Percentiles rank a stretch among this genome's conserved stretches.
Conservation (phyloP, 2,888 invertebrate species). For the Ornithoptera alexandrae region DNA sequence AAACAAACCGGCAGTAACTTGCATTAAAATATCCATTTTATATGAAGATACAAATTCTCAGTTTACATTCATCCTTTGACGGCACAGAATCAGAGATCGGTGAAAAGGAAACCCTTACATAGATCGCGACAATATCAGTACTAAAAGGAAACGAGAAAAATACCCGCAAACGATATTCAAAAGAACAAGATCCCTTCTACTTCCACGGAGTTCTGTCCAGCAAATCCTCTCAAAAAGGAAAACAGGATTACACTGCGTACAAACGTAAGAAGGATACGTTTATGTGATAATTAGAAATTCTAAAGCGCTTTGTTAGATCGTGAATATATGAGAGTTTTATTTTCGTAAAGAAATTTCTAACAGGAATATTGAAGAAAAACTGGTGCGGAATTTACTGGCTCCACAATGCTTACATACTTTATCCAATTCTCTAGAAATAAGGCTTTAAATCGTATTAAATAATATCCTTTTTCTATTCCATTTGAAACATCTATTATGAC, state of each 20-base stretch:
- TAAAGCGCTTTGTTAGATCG: neutral
- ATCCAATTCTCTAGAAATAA: too few species aligned
- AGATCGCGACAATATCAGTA: neutral
- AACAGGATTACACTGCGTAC: neutral
- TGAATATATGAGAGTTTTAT: neutral
- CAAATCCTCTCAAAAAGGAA: conserved; percentile 20
- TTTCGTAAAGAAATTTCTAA: neutral
- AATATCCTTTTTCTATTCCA: too few species aligned
- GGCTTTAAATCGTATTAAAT: too few species aligned
- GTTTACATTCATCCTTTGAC: neutral
- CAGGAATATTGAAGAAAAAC: neutral
- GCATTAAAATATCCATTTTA: too few species aligned
- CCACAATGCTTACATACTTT: too few species aligned
- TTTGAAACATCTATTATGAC: too few species aligned
- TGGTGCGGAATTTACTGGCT: too few species aligned
- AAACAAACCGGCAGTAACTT: too few species aligned
- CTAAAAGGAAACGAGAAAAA: conserved; percentile 11
- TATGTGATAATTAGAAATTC: conserved; percentile 8
- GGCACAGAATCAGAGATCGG: neutral
- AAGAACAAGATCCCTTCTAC: conserved; percentile 9
- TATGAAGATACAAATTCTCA: too few species aligned
- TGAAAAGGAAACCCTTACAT: neutral
- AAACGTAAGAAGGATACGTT: conserved; percentile 1
- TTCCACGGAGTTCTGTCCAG: neutral
- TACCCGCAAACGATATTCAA: conserved; percentile 11